phyloP scores from a whole-genome alignment of 2,113 vertebrate genomes.

The Telmatochromis sp. region DNA sequence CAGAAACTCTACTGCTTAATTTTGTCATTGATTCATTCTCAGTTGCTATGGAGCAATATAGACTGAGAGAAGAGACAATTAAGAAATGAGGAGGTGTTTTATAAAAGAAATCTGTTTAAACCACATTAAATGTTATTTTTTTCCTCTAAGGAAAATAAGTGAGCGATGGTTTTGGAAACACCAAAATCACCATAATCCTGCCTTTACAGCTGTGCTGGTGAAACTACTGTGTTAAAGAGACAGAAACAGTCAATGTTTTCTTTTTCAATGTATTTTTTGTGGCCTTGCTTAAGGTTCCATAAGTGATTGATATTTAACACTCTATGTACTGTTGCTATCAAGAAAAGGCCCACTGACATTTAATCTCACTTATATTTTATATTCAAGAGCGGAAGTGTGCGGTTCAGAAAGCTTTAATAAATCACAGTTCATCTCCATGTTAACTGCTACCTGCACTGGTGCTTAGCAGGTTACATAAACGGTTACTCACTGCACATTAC shows the following conservation, averaged over 20 bases:
- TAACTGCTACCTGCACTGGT: background rate
- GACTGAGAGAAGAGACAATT: background rate
- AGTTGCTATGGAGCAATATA: background rate
- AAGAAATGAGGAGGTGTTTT: background rate
- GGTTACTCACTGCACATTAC: background rate
- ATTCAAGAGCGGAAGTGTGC: background rate
- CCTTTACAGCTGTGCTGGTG: background rate
- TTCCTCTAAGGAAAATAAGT: background rate
- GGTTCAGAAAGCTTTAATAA: background rate
- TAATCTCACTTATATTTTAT: background rate
- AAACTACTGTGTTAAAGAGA: background rate
- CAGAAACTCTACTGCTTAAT: background rate
- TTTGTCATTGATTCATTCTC: background rate
- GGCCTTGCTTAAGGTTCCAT: background rate
- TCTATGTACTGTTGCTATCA: background rate
- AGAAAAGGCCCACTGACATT: background rate
- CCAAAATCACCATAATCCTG: background rate
- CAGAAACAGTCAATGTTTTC: background rate
- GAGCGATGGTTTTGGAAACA: background rate
- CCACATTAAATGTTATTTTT: background rate
- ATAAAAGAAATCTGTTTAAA: background rate
- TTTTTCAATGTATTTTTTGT: background rate
- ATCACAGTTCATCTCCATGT: background rate
- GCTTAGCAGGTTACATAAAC: background rate
- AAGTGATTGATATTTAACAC: background rate